These are phyloP conservation scores for Drosophila kanekoi DNA, from an alignment of 2,888 invertebrate species.

Conservation along the genomic window DNA sequence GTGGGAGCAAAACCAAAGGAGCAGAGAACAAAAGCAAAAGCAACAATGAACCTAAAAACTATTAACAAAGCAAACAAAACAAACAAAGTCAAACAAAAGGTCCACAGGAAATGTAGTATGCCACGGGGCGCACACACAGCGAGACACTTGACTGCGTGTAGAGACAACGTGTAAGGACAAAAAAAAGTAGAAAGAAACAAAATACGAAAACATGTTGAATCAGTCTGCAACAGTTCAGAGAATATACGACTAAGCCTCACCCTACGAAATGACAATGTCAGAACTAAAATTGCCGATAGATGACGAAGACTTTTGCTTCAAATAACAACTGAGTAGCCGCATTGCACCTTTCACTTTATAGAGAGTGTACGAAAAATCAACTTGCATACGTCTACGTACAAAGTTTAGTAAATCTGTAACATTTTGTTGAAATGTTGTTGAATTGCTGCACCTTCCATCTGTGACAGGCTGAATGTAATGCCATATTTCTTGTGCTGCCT, in stretches of 20 bases:
- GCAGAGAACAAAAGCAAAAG: slow-evolving; percentile 10
- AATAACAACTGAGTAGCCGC: not conserved
- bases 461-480: slow-evolving; percentile 21
- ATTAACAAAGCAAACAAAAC: slow-evolving; percentile 62
- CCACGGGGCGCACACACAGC: slow-evolving; percentile 6
- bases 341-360: not conserved
- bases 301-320: not conserved
- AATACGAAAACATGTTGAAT: not conserved
- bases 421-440: slow-evolving; percentile 36
- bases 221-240: not conserved
- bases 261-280: not conserved
- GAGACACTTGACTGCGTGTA: slow-evolving; percentile 4
- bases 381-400: no score
- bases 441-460: slow-evolving; percentile 15
- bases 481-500: slow-evolving; percentile 49
- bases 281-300: not conserved
- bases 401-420: slow-evolving; percentile 27
- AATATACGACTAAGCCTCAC: slow-evolving; percentile 1
- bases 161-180: slow-evolving; percentile 7
- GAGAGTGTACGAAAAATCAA: no score
- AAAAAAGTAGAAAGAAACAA: slow-evolving; percentile 6
- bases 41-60: slow-evolving; percentile 44
- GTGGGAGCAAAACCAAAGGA: slow-evolving; percentile 24
- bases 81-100: slow-evolving; percentile 41
- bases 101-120: slow-evolving; percentile 36